A percentile compares a stretch with the other conserved stretches of the same genome.
Conservation (phyloP, 2,113 vertebrate genomes). For the Hippocampus zosterae region DNA sequence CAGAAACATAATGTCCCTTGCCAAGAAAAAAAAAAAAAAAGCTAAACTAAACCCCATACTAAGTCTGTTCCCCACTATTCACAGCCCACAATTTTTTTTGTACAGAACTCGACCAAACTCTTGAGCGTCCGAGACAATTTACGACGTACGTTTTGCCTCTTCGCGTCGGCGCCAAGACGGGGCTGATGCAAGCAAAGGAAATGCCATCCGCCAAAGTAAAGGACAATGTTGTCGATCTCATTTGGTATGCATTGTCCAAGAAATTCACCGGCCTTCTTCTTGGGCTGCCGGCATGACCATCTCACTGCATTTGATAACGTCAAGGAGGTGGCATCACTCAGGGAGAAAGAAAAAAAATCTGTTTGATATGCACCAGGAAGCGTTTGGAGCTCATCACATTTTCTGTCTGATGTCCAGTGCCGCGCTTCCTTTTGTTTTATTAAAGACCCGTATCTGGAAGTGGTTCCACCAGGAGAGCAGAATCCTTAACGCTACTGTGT, state of each 20-base stretch:
- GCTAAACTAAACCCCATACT: background rate
- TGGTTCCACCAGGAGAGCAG: no score
- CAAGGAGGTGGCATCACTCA: conserved; percentile 47
- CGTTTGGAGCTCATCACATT: conserved; percentile 60
- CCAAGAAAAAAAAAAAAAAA: background rate
- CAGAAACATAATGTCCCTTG: no score
- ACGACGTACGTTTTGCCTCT: conserved; percentile 21
- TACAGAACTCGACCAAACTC: background rate
- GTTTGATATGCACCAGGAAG: conserved; percentile 55
- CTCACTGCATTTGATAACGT: conserved; percentile 45
- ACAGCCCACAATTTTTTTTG: background rate
- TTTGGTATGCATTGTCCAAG: conserved; percentile 48
- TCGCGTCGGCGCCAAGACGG: conserved; percentile 16
- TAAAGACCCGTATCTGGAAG: no score
- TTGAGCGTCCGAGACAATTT: conserved; percentile 4
- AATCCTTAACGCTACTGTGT: no score
- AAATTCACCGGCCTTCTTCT: conserved; percentile 44
- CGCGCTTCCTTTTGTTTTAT: conserved; percentile 23
- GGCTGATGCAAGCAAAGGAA: conserved; percentile 23
- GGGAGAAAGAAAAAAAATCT: conserved; percentile 26
- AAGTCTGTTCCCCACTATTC: background rate
- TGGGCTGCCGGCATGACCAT: conserved; percentile 39
- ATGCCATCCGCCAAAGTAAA: conserved; percentile 20
- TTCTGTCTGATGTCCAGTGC: conserved; percentile 55
- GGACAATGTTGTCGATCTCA: conserved; percentile 17